Conservation (phyloP, 2,888 invertebrate species). For the Mythimna vitellina region DNA sequence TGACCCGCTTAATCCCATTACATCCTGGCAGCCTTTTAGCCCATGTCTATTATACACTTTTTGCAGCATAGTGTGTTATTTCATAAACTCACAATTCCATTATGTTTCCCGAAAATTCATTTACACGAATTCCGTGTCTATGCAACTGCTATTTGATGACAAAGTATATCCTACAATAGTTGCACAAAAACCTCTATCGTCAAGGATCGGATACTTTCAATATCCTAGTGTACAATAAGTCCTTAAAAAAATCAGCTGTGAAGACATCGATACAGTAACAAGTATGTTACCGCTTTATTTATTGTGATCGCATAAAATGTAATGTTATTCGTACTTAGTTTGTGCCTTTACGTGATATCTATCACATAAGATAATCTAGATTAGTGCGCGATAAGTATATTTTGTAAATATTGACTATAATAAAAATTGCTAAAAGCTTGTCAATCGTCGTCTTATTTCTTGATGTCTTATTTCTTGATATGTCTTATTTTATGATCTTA, state of each 20-base stretch:
- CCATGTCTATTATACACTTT: too few relatives aligned
- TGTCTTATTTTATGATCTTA: too few relatives aligned
- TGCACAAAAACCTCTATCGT: not conserved
- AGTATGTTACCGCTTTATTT: constrained; percentile 79
- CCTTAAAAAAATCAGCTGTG: constrained; percentile 37
- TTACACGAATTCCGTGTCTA: not conserved
- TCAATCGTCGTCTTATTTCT: constrained; percentile 15
- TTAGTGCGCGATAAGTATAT: constrained; percentile 53
- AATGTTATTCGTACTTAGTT: constrained; percentile 73
- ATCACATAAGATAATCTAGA: constrained; percentile 72
- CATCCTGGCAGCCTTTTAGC: too few relatives aligned
- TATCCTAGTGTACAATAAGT: not conserved
- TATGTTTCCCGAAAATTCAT: not conserved
- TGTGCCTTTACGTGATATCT: constrained; percentile 79
- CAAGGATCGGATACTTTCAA: not conserved
- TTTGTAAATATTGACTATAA: constrained; percentile 71
- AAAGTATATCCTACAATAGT: not conserved
- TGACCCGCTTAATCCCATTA: too few relatives aligned
- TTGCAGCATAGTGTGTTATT: too few relatives aligned
- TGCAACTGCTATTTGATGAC: not conserved
- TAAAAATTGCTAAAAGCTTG: constrained; percentile 63
- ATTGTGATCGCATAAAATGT: constrained; percentile 71
- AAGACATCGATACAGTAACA: constrained; percentile 53
- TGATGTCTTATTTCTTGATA: not conserved
- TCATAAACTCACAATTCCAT: not conserved